Evolutionary conservation across 2,113 vertebrate species (phyloP), one percentile per base, ranked within the genome.

Genomic region (Cavia aperea): DNA sequence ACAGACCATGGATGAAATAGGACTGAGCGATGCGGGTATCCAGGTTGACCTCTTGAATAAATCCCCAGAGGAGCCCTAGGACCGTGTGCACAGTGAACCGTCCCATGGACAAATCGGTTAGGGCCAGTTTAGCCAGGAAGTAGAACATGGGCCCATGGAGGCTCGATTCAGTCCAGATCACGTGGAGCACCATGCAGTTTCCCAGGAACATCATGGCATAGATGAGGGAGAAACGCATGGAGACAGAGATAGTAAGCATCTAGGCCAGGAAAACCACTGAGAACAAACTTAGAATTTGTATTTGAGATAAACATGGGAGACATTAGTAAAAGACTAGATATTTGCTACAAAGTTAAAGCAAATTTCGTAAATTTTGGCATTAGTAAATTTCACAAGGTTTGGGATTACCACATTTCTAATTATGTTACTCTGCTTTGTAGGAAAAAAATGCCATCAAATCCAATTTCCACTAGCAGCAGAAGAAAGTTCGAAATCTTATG

Each of bases 201-300:
- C 62, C 62, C 62, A 63, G 62, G 62, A 63, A 84, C 0, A 95
- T 78, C 19, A 83, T 0, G 0, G 66, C 46, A 84, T 96, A 97
- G 79, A 93, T 65, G 43, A 49, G 31, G 46, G 72, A 96, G 90
- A 97, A 95, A 4, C 95, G 96, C 19, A 96, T 72, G 39, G 96
- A 96, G 73, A 97, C 96, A 97, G 62, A 3, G 46, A 72, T 96
- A 96, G 29, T 96, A 12, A 54, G n/a, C 26, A 72, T 97, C 95
- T 19, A 97, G 90, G 46, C 95, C 97, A 1, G 95, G 97, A 73
- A 96, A 94, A 4, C 96, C 96, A 8, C 19, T 93, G 49, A 96
- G 86, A 65, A 63, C n/a, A 95, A 97, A 96, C 31, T 72, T 83
- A 49, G 56, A 86, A 0, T 15, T 95, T 46, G 19, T 33, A 19